A percentile compares a stretch with the other conserved stretches of the same genome.
phyloP scores from a whole-genome alignment of 2,797 vertebrate genomes.

The Falco rusticolus region DNA sequence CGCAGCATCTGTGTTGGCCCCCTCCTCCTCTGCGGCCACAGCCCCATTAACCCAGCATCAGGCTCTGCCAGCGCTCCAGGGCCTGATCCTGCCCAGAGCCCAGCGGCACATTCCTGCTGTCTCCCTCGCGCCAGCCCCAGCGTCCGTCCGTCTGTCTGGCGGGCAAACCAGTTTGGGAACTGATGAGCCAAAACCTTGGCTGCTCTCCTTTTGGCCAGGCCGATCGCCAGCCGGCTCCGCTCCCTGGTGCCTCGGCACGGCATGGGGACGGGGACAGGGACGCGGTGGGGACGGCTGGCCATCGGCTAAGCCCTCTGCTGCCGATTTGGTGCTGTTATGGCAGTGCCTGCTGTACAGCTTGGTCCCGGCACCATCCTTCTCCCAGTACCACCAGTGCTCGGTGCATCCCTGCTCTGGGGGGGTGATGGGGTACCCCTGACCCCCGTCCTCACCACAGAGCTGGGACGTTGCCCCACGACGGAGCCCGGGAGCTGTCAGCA shows the following conservation, averaged over 20 bases:
- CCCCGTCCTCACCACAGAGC: not conserved
- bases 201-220: not conserved
- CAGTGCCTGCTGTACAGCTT: fast-evolving
- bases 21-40: not conserved
- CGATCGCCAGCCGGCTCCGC: not conserved
- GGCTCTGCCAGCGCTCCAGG: not conserved
- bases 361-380: fast-evolving
- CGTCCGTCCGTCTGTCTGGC: not conserved
- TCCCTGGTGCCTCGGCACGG: fast-evolving
- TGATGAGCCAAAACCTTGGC: slow-evolving; percentile 8
- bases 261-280: fast-evolving
- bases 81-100: not conserved
- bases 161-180: slow-evolving; percentile 36
- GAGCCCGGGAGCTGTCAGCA: not conserved
- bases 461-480: not conserved
- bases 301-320: not conserved
- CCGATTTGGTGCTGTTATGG: fast-evolving
- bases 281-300: fast-evolving
- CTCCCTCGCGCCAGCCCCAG: not conserved
- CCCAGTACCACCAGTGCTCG: not conserved
- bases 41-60: not conserved
- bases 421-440: not conserved
- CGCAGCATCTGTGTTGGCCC: fast-evolving
- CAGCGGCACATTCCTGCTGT: not conserved
- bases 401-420: not conserved